Conservation (phyloP, 2,888 invertebrate species). For the Tribolium freemani region DNA sequence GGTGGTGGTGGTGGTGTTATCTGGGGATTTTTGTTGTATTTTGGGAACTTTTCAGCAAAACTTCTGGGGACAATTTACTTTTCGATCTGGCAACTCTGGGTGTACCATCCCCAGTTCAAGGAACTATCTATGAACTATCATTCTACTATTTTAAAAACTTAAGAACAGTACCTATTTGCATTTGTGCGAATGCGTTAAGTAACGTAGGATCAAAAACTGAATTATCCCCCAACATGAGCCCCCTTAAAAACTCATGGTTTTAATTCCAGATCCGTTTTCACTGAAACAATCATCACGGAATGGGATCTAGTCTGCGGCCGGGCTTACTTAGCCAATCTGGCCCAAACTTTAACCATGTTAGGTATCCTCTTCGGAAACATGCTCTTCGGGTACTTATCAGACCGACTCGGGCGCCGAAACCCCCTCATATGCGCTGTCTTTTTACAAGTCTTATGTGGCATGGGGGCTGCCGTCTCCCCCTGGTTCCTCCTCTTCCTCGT, state of each 20-base stretch:
- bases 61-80: no score
- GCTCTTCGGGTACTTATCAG: constrained; percentile 80
- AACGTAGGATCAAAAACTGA: no score
- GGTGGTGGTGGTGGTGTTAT: no score
- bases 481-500: constrained; percentile 76
- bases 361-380: constrained; percentile 84
- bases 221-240: constrained; percentile 70
- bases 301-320: constrained; percentile 82
- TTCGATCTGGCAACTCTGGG: no score
- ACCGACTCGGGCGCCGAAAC: constrained; percentile 83
- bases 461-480: constrained; percentile 79
- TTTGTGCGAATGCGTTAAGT: no score
- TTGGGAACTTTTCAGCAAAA: no score
- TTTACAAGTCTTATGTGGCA: constrained; percentile 80
- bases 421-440: constrained; percentile 82
- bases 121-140: no score
- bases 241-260: background rate
- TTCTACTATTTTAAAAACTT: no score
- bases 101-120: no score
- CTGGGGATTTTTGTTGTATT: no score
- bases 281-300: constrained; percentile 81
- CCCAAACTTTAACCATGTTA: constrained; percentile 83
- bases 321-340: constrained; percentile 78
- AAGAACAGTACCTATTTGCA: no score
- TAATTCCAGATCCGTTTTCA: constrained; percentile 69